phyloP scores from a whole-genome alignment of 2,888 invertebrate species.

The Malthinus seriepunctatus region DNA sequence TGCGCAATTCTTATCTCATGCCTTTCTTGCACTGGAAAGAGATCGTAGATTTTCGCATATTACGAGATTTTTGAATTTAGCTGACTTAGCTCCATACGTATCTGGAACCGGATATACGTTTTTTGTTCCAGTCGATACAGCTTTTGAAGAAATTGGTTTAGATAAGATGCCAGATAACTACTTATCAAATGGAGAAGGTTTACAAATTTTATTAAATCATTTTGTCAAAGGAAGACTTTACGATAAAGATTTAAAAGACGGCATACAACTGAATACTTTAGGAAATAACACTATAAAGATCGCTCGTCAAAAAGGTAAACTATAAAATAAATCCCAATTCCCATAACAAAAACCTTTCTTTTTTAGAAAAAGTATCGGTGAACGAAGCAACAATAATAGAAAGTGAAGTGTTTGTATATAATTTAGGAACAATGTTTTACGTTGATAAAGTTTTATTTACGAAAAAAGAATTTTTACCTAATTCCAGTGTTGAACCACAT shows the following conservation, averaged over 20 bases:
- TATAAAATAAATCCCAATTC: neutral
- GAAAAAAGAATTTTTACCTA: constrained; percentile 41
- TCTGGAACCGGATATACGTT: constrained; percentile 70
- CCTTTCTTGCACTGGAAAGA: constrained; percentile 63
- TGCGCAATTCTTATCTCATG: constrained; percentile 66
- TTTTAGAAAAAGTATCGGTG: constrained; percentile 57
- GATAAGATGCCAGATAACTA: constrained; percentile 62
- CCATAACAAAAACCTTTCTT: constrained; percentile 9
- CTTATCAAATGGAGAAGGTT: constrained; percentile 60
- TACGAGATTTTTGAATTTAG: constrained; percentile 64
- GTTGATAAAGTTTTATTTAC: constrained; percentile 63
- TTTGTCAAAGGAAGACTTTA: constrained; percentile 65
- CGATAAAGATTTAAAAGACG: constrained; percentile 61
- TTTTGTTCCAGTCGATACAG: constrained; percentile 70
- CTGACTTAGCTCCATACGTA: constrained; percentile 64
- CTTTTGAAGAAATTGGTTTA: constrained; percentile 65
- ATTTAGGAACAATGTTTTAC: constrained; percentile 67
- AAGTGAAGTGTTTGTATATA: constrained; percentile 67
- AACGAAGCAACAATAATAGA: constrained; percentile 64
- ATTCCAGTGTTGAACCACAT: constrained; percentile 25
- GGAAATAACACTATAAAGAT: constrained; percentile 62
- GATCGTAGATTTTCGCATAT: constrained; percentile 61
- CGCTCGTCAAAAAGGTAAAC: constrained; percentile 53
- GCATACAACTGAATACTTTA: constrained; percentile 58
- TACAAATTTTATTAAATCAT: constrained; percentile 64